Base-by-base conservation (phyloP, 92 coral and sea anemone genomes). In the Heteractis magnifica region DNA sequence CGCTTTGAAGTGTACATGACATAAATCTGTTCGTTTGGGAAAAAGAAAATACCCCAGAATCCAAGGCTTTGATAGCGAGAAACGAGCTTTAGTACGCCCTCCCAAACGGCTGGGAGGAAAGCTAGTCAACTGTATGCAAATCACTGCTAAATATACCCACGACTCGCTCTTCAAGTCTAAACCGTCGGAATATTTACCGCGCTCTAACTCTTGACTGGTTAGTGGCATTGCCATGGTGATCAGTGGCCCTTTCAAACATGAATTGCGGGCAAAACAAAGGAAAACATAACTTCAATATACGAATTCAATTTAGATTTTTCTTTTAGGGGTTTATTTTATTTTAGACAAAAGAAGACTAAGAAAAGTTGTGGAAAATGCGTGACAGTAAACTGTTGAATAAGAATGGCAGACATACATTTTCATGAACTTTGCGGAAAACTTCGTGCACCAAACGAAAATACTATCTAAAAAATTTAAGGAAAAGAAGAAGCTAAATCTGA, bases 91-190 rank as follows among this genome's bases (percentile, higher is more conserved):
- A 58, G 20, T 52, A 81, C 84, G 84, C 84, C 84, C 83, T 79
- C 73, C 52, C 21, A 48, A 20, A 55, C 52, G 18, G n/a, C 48
- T 15, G 72, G 80, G 74, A 75, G 75, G 71, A 71, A 75, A 20
- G 41, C 15, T 23, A 51, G n/a, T 41, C 52, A 10, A 65, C 23
- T 5, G 34, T 75, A 84, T 84, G 81, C 87, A 75, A 84, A 84
- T 84, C 87, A 84, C 82, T 48, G 70, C 87, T 84, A 84, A 84
- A 84, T 56, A 84, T 84, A 84, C 77, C 44, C 44, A 34, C 68
- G 51, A 4, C 48, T 6, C 20, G 19, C 52, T 74, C 55, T 12
- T 3, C 55, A 12, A 58, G 77, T 73, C 10, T 14, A 14, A 75
- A 16, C 56, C 23, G 26, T 26, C 26, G 10, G 73, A 23, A 68